These are phyloP conservation scores for Apostichopus japonicus DNA, from an alignment of 35 echinoderm and acorn worm species.

Conservation along the genomic window DNA sequence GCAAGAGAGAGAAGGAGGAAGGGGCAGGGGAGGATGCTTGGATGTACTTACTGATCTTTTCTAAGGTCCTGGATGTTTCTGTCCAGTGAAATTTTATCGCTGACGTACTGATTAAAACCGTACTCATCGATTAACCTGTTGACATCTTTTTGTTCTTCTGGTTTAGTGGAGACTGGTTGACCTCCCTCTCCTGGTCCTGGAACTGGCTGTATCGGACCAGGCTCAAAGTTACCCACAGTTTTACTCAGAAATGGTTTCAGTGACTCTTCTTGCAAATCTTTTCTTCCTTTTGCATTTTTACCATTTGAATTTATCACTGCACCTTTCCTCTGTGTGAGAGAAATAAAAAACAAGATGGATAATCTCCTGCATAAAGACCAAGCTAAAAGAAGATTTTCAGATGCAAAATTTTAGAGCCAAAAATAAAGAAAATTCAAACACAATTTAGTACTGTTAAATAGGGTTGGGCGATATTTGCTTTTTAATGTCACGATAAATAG, in stretches of 20 bases:
- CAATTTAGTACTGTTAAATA: too few species aligned
- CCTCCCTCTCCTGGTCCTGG: constrained; percentile 89
- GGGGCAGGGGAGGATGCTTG: too few species aligned
- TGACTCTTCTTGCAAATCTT: too few species aligned
- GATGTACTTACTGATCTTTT: constrained; percentile 82
- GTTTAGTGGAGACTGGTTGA: constrained; percentile 58
- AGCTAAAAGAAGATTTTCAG: too few species aligned
- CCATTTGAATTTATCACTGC: not conserved
- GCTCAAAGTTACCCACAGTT: constrained; percentile 84
- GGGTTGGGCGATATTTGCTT: too few species aligned
- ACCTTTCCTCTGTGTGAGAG: constrained; percentile 16
- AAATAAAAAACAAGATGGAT: not conserved
- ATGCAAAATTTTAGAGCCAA: too few species aligned
- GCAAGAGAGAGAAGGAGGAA: too few species aligned
- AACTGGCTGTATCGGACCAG: constrained; percentile 13
- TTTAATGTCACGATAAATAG: too few species aligned
- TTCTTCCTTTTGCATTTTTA: not conserved
- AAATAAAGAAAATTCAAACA: too few species aligned
- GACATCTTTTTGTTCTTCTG: constrained; percentile 61
- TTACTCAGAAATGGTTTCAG: not conserved
- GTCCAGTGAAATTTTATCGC: constrained; percentile 96
- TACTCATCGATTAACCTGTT: constrained; percentile 83
- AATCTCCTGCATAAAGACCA: too few species aligned
- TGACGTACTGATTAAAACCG: constrained; percentile 98
- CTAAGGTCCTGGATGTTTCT: constrained; percentile 94